Percentiles rank a stretch among this genome's conserved stretches.
Evolutionary conservation across 2,888 invertebrate genomes (phyloP).

Genomic region (Agrochola litura): DNA sequence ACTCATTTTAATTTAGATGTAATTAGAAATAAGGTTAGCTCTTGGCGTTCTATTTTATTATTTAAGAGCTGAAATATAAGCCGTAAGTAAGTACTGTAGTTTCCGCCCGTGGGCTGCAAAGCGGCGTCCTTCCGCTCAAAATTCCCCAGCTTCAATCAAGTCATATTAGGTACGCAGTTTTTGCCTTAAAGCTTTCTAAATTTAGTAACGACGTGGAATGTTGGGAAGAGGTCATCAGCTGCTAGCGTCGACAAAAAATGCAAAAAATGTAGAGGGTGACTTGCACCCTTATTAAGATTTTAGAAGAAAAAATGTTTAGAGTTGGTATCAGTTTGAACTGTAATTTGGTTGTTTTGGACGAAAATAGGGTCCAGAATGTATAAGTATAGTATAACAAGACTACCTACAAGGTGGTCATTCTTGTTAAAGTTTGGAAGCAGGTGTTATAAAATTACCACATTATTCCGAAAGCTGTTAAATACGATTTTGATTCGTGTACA

Average conservation of each 20-base stretch:
- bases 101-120: slow-evolving; percentile 64
- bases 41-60: slow-evolving; percentile 36
- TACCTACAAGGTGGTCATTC: slow-evolving; percentile 29
- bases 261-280: slow-evolving; percentile 57
- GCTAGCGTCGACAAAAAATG: slow-evolving; percentile 51
- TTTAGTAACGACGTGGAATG: slow-evolving; percentile 68
- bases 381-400: neutral
- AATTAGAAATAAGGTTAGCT: slow-evolving; percentile 29
- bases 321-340: slow-evolving; percentile 7
- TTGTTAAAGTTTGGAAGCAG: slow-evolving; percentile 15
- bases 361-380: slow-evolving; percentile 14
- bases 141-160: slow-evolving; percentile 62
- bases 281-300: slow-evolving; percentile 57
- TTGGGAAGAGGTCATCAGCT: slow-evolving; percentile 65
- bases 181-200: slow-evolving; percentile 63
- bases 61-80: slow-evolving; percentile 54
- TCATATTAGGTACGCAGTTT: slow-evolving; percentile 58
- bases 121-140: slow-evolving; percentile 64
- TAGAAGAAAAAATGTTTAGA: slow-evolving; percentile 18
- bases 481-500: neutral
- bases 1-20: slow-evolving; percentile 20
- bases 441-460: slow-evolving; percentile 11
- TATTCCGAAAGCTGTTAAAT: neutral
- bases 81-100: slow-evolving; percentile 57
- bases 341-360: slow-evolving; percentile 22